These are phyloP conservation scores for Tychaedon coryphoeus DNA, from an alignment of 2,113 vertebrate genomes.

Conservation along the genomic window DNA sequence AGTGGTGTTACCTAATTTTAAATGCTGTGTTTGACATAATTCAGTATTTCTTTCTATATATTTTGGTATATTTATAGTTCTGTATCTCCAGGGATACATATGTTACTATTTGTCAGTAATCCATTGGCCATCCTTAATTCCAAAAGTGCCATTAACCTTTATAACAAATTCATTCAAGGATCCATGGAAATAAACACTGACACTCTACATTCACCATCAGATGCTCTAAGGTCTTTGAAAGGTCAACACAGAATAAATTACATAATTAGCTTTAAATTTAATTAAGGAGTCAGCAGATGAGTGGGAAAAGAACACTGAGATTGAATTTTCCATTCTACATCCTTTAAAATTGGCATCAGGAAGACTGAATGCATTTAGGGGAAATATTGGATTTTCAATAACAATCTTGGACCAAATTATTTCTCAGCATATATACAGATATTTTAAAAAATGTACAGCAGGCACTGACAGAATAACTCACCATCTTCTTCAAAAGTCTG, in stretches of 20 bases:
- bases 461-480: background rate
- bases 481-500: background rate
- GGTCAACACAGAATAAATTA: constrained; percentile 12
- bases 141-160: background rate
- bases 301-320: background rate
- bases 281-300: background rate
- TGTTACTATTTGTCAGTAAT: background rate
- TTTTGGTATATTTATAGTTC: background rate
- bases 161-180: background rate
- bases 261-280: constrained; percentile 16
- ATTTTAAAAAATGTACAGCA: background rate
- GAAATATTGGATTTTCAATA: background rate
- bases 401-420: background rate
- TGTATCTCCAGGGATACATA: background rate
- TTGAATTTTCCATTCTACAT: background rate
- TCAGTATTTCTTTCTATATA: background rate
- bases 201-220: background rate
- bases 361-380: background rate
- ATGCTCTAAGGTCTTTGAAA: constrained; percentile 15
- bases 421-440: background rate
- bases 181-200: background rate
- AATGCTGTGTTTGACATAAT: background rate
- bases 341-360: background rate
- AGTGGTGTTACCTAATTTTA: background rate
- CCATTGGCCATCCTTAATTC: background rate